phyloP scores from a whole-genome alignment of 1,140 invertebrate genomes.

The Triops cancriformis region DNA sequence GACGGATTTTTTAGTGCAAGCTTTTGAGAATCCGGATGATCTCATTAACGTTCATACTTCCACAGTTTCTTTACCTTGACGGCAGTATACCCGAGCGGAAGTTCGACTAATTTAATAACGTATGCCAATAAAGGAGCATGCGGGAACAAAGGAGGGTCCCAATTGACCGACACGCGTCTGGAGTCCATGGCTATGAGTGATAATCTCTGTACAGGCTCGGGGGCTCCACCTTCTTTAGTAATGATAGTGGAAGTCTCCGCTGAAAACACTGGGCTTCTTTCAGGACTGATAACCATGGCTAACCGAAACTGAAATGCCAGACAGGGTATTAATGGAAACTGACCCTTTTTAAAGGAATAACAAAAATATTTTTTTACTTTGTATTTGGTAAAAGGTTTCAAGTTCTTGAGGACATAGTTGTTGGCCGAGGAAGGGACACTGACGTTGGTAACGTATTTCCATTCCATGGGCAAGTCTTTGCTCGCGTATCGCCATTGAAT shows the following conservation, averaged over 20 bases:
- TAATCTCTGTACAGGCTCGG: conserved; percentile 63
- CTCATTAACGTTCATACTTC: conserved; percentile 23
- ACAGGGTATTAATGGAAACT: conserved; percentile 26
- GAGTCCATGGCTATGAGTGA: conserved; percentile 69
- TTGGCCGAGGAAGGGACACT: conserved; percentile 54
- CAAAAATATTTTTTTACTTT: conserved; percentile 49
- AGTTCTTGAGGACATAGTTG: conserved; percentile 58
- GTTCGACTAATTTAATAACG: conserved; percentile 56
- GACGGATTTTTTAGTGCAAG: not conserved
- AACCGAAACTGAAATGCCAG: conserved; percentile 65
- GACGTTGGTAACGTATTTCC: conserved; percentile 62
- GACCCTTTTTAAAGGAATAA: conserved; percentile 21
- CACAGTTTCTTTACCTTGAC: conserved; percentile 43
- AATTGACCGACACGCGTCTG: conserved; percentile 72
- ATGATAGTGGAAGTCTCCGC: conserved; percentile 68
- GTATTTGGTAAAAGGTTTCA: conserved; percentile 82
- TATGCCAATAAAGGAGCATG: conserved; percentile 82
- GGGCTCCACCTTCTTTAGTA: conserved; percentile 61
- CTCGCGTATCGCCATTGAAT: conserved; percentile 59
- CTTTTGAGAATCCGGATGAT: not conserved
- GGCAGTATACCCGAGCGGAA: conserved; percentile 51
- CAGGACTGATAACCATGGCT: conserved; percentile 54
- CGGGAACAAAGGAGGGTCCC: conserved; percentile 74
- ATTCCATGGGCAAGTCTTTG: conserved; percentile 53
- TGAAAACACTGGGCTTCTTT: conserved; percentile 64